Percentiles rank a stretch among this genome's conserved stretches.
These are phyloP conservation scores for Trinectes maculatus DNA, from an alignment of 2,113 vertebrate genomes.

Conservation along the genomic window DNA sequence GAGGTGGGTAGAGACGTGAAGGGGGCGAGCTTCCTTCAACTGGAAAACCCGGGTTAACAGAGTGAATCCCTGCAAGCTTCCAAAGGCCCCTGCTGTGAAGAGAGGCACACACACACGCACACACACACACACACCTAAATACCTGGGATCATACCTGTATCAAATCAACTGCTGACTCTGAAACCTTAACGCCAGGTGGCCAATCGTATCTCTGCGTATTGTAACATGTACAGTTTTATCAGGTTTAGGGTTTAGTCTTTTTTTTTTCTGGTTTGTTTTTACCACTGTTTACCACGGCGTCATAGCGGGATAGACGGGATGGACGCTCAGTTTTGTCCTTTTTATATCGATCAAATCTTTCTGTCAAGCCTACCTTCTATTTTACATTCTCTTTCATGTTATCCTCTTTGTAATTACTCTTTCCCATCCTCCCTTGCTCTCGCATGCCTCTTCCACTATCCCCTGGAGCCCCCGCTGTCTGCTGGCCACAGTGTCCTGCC, in stretches of 20 bases:
- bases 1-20: conserved; percentile 13
- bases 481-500: conserved; percentile 61
- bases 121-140: not conserved
- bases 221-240: not conserved
- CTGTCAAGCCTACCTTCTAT: conserved; percentile 34
- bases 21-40: conserved; percentile 10
- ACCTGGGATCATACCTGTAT: conserved; percentile 2
- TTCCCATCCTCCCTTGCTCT: conserved; percentile 36
- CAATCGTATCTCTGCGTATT: not conserved
- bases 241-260: conserved; percentile 12
- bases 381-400: conserved; percentile 53
- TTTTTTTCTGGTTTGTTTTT: conserved; percentile 46
- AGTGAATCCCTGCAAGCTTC: not conserved
- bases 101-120: not conserved
- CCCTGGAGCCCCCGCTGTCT: conserved; percentile 61
- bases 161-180: conserved; percentile 2
- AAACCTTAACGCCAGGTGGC: conserved; percentile 21
- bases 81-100: not conserved
- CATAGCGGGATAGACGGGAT: conserved; percentile 24
- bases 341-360: no score
- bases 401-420: conserved; percentile 52
- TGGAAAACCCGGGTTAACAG: conserved; percentile 27
- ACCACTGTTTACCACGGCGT: conserved; percentile 43
- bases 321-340: conserved; percentile 34
- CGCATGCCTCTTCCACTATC: conserved; percentile 39